A percentile compares a stretch with the other conserved stretches of the same genome.
phyloP scores from a whole-genome alignment of 2,888 invertebrate genomes.

The Choreutis nemorana region DNA sequence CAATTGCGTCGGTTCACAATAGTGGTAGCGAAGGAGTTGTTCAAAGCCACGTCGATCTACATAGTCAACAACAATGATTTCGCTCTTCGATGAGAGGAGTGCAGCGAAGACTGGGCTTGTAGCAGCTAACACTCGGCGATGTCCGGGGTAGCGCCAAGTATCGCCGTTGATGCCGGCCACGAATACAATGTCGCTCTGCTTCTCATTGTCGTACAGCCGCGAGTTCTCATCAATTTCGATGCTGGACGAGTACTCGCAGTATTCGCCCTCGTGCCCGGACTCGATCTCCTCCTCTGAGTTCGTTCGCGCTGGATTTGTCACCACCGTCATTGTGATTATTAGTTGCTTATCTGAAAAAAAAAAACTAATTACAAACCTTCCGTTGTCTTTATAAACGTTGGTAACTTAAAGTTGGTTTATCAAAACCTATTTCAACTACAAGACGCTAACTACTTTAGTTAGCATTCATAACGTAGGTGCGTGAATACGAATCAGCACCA shows the following conservation, averaged over 20 bases:
- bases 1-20: slow-evolving; percentile 69
- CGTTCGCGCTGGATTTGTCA: slow-evolving; percentile 48
- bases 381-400: background rate
- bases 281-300: slow-evolving; percentile 36
- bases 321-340: slow-evolving; percentile 45
- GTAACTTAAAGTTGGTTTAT: slow-evolving; percentile 9
- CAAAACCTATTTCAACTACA: slow-evolving; percentile 9
- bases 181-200: slow-evolving; percentile 68
- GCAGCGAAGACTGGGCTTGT: slow-evolving; percentile 72
- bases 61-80: slow-evolving; percentile 62
- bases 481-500: slow-evolving; percentile 36
- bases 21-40: slow-evolving; percentile 71
- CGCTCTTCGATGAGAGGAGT: slow-evolving; percentile 50
- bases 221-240: slow-evolving; percentile 25
- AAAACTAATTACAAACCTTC: slow-evolving; percentile 11
- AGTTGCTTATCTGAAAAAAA: slow-evolving; percentile 28
- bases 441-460: slow-evolving; percentile 35
- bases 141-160: slow-evolving; percentile 74
- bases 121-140: slow-evolving; percentile 68
- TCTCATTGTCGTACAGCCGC: slow-evolving; percentile 59
- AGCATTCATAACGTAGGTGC: slow-evolving; percentile 39
- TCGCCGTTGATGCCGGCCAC: slow-evolving; percentile 71
- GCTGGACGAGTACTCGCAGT: slow-evolving; percentile 14
- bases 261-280: slow-evolving; percentile 16
- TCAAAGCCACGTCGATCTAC: slow-evolving; percentile 74